These are phyloP conservation scores for Drosophila ananassae DNA, from an alignment of 1,140 invertebrate genomes.

Conservation along the genomic window DNA sequence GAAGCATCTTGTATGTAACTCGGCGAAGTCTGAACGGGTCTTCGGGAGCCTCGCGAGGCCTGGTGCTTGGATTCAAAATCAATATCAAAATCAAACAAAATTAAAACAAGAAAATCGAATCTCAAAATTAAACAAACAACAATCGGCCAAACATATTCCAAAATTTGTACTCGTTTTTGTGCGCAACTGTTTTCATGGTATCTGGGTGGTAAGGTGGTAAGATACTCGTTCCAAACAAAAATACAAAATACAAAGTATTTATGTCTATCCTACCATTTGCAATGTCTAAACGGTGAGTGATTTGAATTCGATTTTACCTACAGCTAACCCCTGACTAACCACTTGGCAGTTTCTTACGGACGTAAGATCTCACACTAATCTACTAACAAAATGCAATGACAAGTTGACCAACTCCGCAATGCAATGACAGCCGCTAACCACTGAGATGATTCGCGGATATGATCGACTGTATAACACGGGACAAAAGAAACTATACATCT, in stretches of 20 bases:
- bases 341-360: slow-evolving; percentile 32
- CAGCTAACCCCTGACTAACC: slow-evolving; percentile 32
- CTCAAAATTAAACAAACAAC: slow-evolving; percentile 22
- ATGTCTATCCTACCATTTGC: slow-evolving; percentile 80
- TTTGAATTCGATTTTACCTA: slow-evolving; percentile 76
- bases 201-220: slow-evolving; percentile 71
- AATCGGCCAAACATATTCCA: slow-evolving; percentile 58
- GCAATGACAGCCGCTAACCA: slow-evolving; percentile 7
- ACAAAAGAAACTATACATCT: slow-evolving; percentile 18
- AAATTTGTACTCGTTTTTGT: slow-evolving; percentile 62
- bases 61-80: slow-evolving; percentile 71
- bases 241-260: slow-evolving; percentile 53
- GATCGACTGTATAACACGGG: slow-evolving; percentile 3
- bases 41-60: slow-evolving; percentile 50
- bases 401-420: background rate
- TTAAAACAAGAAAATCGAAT: slow-evolving; percentile 17
- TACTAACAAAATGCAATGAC: slow-evolving; percentile 33
- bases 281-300: slow-evolving; percentile 83
- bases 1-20: slow-evolving; percentile 74
- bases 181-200: slow-evolving; percentile 76
- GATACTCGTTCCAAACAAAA: slow-evolving; percentile 50
- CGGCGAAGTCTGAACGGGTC: slow-evolving; percentile 32
- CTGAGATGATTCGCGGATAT: background rate
- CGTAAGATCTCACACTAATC: slow-evolving; percentile 40
- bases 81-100: slow-evolving; percentile 16